Evolutionary conservation across 2,888 invertebrate species (phyloP), one percentile per base, ranked within the genome.

Genomic region (Cheiracanthium punctorium): DNA sequence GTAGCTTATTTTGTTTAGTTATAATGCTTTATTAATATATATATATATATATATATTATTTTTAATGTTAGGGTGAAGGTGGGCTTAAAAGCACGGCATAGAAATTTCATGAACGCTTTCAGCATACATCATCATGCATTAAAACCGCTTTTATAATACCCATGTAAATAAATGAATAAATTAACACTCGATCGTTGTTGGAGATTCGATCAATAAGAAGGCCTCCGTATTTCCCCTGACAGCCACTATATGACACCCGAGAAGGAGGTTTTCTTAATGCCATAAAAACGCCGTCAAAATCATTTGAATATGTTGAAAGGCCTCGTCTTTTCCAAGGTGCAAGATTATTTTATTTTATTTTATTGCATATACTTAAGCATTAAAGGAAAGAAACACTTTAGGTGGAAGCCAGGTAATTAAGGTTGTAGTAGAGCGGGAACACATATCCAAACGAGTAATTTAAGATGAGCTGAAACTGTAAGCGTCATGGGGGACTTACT

Each of bases 241-340:
- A 58, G 20, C 24, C 24, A 4, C 12, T 4, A 12, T 24, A 24
- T 24, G 24, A 58, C 24, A 58, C 17, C 24, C 24, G 58, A 58
- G 58, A 58, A 58, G 20, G 20, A 5, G 8, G 24, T 24, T 58
- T 20, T 5, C 24, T 58, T 58, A 58, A 58, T 58, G 58, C 24
- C 24, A 24, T 58, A 58, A 58, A 58, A 58, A 58, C 58, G 58
- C 58, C 58, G 58, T 58, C 58, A 58, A 58, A 58, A 58, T 20
- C 58, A 58, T 58, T 58, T 24, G 58, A 58, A 58, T 58, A 24
- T 58, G 58, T 58, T 58, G 24, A 58, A 58, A 58, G 58, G 58
- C 24, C 4, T 2, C 4, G 20, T 4, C 24, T 24, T 12, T 48
- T 10, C 4, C 12, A 24, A 5, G 20, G 7, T n/a, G 58, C 20